Evolutionary conservation across 2,113 vertebrate genomes (phyloP), one percentile per base, ranked within the genome.

Genomic region (Arenaria interpres): DNA sequence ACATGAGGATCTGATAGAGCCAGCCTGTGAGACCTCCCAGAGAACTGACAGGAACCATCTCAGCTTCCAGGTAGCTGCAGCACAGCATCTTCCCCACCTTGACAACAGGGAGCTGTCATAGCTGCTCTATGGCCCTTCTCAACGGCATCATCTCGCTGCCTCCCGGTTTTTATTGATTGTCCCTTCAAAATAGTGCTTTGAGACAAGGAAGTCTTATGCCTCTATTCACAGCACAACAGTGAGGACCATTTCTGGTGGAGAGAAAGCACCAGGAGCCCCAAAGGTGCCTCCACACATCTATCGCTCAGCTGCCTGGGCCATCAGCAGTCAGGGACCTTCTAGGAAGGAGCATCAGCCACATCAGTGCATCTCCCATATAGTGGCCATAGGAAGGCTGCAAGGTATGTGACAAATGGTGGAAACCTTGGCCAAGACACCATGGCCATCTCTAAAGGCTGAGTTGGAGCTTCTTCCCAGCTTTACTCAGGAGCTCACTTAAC

Each of bases 21-120:
- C 54, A 85, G 73, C 37, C 62, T 73, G 59, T 3, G 3, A 79
- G 92, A 93, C 68, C 88, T 90, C 88, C 83, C 51, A 88, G 64
- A 94, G 94, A 84, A 64, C 57, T 73, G 78, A 80, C 7, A 1
- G 83, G 75, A 90, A 67, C 20, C 48, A 41, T 33, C 45, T 80
- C 62, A 89, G 35, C 48, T 69, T 89, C 53, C 32, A 93, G 43
- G 78, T 69, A 94, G 66, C 22, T 64, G 39, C 76, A 95, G 72
- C 51, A 90, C 23, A 80, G 85, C 46, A 46, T 78, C 83, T 80
- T 37, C 51, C 24, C 30, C 51, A 87, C 60, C 76, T 46, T 59
- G 53, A 79, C 77, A 67, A 72, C 19, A 86, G 23, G 16, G 35
- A 92, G 56, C 28, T 72, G 62, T 35, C 80, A 51, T 2, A 82